These are phyloP conservation scores for Petrocephalus zakoni DNA, from an alignment of 2,113 vertebrate species.

Conservation along the genomic window DNA sequence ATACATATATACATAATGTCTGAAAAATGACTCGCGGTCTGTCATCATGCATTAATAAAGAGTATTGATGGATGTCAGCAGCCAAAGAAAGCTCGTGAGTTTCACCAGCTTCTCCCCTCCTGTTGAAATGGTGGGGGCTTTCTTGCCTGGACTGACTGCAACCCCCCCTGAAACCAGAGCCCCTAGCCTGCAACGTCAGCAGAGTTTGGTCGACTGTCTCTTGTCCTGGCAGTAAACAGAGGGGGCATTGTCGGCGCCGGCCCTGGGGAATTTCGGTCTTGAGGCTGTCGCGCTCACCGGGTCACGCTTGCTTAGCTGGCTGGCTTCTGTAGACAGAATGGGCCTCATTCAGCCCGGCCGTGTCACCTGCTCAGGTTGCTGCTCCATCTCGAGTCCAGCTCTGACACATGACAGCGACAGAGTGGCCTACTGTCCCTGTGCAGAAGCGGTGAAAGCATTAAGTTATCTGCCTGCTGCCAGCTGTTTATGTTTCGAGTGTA, in stretches of 20 bases:
- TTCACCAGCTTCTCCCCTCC: background rate
- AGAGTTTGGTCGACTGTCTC: background rate
- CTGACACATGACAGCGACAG: background rate
- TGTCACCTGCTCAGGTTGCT: background rate
- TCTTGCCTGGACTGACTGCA: background rate
- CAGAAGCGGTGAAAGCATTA: background rate
- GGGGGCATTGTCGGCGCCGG: background rate
- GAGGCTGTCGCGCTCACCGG: background rate
- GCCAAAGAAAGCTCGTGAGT: background rate
- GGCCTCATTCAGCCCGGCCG: background rate
- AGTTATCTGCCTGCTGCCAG: background rate
- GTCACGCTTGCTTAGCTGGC: background rate
- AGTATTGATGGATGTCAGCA: background rate
- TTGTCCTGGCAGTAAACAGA: background rate
- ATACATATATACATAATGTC: background rate
- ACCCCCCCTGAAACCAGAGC: background rate
- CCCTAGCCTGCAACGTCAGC: constrained; percentile 2
- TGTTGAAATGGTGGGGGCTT: background rate
- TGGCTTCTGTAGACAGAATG: background rate
- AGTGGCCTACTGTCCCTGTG: background rate
- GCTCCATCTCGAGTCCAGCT: background rate
- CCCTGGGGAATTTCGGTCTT: background rate
- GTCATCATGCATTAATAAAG: background rate
- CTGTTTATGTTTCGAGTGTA: background rate
- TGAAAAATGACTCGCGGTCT: background rate